Conservation (phyloP, 1,140 invertebrate genomes). For the Pemphigus obesinymphae region DNA sequence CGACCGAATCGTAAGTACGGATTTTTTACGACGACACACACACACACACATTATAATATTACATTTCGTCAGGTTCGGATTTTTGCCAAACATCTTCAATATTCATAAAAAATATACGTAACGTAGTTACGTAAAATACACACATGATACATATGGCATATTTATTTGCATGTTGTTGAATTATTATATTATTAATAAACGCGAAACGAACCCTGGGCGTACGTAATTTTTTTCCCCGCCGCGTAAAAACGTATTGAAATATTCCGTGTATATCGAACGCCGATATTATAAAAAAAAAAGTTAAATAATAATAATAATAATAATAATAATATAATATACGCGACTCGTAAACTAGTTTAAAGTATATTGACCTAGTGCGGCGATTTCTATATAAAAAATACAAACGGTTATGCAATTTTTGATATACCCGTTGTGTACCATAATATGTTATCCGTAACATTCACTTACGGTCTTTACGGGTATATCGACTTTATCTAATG, state of each 20-base stretch:
- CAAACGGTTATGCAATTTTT: slow-evolving; percentile 14
- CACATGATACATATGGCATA: background rate
- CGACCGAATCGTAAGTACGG: background rate
- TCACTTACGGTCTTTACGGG: background rate
- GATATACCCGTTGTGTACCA: slow-evolving; percentile 9
- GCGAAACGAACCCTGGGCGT: background rate
- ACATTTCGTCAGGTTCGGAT: background rate
- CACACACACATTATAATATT: too few species aligned
- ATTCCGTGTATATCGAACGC: too few species aligned
- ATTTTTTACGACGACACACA: background rate
- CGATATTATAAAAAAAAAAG: too few species aligned
- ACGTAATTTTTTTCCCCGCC: background rate
- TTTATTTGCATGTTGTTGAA: background rate
- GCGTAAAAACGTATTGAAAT: too few species aligned
- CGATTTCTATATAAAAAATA: slow-evolving; percentile 33
- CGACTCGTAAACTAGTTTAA: slow-evolving; percentile 27
- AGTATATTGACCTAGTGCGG: slow-evolving; percentile 24
- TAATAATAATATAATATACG: too few species aligned
- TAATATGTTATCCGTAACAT: slow-evolving; percentile 22
- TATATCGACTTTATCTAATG: background rate
- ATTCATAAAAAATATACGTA: background rate
- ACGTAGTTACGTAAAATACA: background rate
- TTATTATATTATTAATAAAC: too few species aligned
- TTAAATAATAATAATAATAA: too few species aligned
- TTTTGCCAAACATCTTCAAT: background rate